Conservation (phyloP, 2,113 vertebrate genomes). For the Camarhynchus parvulus region DNA sequence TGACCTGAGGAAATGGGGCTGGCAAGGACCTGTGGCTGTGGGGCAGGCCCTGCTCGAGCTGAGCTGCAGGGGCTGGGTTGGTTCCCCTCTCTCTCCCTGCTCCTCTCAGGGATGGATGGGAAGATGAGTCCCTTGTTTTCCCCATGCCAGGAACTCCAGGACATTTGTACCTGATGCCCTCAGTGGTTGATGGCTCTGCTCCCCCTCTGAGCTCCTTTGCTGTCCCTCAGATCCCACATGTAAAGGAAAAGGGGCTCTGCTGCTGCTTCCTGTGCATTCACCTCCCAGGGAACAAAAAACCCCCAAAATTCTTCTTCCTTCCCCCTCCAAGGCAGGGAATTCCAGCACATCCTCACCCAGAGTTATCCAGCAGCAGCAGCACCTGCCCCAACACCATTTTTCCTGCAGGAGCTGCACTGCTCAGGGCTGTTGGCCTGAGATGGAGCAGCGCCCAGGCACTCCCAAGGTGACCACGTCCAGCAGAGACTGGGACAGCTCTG, state of each 20-base stretch:
- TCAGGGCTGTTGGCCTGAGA: neutral
- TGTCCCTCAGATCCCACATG: neutral
- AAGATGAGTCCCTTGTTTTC: neutral
- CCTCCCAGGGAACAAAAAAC: neutral
- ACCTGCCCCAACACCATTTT: neutral
- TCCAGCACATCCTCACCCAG: neutral
- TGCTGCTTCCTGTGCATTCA: neutral
- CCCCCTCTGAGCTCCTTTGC: neutral
- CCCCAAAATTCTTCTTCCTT: neutral
- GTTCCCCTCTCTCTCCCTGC: no score
- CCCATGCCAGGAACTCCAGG: neutral
- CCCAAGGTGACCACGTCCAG: neutral
- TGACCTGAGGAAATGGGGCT: neutral
- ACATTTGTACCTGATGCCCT: neutral
- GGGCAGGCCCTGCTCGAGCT: no score
- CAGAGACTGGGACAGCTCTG: neutral
- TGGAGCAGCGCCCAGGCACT: neutral
- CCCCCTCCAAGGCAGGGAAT: neutral
- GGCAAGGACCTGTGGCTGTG: no score
- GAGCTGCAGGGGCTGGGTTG: neutral
- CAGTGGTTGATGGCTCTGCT: neutral
- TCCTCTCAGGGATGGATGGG: neutral
- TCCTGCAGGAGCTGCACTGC: neutral
- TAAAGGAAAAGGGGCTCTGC: neutral
- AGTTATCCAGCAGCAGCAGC: neutral